Base-by-base conservation (phyloP, 2,797 vertebrate genomes). In the Sylvia borin region DNA sequence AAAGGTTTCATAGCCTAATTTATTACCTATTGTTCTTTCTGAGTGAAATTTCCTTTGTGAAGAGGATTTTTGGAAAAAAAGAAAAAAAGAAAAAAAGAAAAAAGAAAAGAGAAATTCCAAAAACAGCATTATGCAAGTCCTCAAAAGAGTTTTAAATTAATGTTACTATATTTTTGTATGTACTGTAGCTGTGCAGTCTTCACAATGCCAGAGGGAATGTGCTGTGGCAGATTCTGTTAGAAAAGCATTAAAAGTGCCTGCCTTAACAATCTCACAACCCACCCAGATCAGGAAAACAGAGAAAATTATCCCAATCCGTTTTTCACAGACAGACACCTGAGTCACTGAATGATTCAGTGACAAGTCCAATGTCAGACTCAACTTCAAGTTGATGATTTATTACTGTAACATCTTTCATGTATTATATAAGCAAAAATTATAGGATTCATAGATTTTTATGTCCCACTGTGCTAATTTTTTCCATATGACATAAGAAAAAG, bases 71-170 rank as follows among this genome's bases (percentile, higher is more conserved):
- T 4, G 7, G 10, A 40, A 20, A 31, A 42, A 61, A 5, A 34
- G n/a, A 42, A 34, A 25, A 47, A 24, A 24, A 16, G 27, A 9
- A 27, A 27, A 45, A 43, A 25, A n/a, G 45, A 36, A 36, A 48
- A 55, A 3, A 40, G 42, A 34, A 34, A 22, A 1, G 10, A 36
- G 7, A 71, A 57, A 86, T 61, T 42, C 42, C 19, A 50, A 83
- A 92, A 67, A 0, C 27, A 64, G 19, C 38, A 74, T 42, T 83
- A 61, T 65, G 10, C 22, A 36, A 76, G 67, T 89, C 45, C 67
- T 93, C 74, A 78, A 87, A 93, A 85, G 68, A 81, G 36, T 72
- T 88, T 95, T 51, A 88, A 90, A 90, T 80, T 85, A 88, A 81
- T 81, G 76, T 62, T 92, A 68, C 66, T 31, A 2, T 91, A 88